phyloP scores from a whole-genome alignment of 2,797 vertebrate genomes.

The Dicrostonyx torquatus region DNA sequence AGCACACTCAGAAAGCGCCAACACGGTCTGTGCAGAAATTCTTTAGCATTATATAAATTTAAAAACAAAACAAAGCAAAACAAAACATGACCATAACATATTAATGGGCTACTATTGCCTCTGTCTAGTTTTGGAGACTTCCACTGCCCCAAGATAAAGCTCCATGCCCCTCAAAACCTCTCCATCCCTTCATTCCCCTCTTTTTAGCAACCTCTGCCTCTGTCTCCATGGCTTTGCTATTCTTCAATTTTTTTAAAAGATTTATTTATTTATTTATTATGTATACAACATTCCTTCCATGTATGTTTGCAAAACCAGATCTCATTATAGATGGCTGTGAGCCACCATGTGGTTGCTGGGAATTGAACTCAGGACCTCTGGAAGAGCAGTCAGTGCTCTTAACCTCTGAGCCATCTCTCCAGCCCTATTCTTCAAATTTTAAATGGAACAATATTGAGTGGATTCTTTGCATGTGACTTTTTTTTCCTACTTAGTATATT shows the following conservation, averaged over 20 bases:
- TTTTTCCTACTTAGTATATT: neutral
- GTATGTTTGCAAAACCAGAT: too few relatives aligned
- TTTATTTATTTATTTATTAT: too few relatives aligned
- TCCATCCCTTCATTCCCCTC: neutral
- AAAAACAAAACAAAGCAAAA: neutral
- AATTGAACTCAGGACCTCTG: too few relatives aligned
- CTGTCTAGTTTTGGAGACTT: neutral
- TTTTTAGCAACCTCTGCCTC: neutral
- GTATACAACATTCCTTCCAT: too few relatives aligned
- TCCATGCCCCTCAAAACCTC: rapidly evolving
- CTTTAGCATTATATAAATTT: neutral
- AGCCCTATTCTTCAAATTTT: too few relatives aligned
- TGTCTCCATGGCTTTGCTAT: neutral
- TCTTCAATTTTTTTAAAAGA: too few relatives aligned
- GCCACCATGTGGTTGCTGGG: too few relatives aligned
- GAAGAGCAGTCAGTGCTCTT: too few relatives aligned
- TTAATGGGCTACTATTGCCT: neutral
- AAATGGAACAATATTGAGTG: neutral
- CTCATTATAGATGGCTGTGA: too few relatives aligned
- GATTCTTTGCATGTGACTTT: neutral
- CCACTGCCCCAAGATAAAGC: neutral
- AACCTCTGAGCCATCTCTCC: too few relatives aligned
- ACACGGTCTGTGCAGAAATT: too few relatives aligned
- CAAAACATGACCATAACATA: neutral
- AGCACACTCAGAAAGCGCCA: too few relatives aligned